These are phyloP conservation scores for Penaeus japonicus DNA, from an alignment of 1,140 invertebrate species.

Conservation along the genomic window DNA sequence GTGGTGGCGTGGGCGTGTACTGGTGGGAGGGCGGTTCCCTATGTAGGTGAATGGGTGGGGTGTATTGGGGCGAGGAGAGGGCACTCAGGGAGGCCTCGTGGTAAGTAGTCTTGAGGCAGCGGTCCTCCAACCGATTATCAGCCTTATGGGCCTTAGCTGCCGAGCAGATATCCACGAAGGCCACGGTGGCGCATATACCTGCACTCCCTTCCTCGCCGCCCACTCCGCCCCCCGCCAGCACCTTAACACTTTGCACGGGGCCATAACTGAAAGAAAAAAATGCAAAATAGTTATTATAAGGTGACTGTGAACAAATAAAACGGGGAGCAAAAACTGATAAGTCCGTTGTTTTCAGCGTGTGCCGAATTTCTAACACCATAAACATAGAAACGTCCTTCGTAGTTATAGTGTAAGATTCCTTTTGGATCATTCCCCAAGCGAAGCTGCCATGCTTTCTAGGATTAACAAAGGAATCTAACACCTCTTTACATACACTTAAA, in stretches of 20 bases:
- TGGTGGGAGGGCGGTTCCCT: slow-evolving; percentile 36
- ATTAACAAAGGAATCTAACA: no score
- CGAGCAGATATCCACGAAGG: slow-evolving; percentile 96
- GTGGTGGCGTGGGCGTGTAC: slow-evolving; percentile 32
- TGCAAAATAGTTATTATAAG: not conserved
- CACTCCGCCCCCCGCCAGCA: slow-evolving; percentile 62
- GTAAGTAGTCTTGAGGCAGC: slow-evolving; percentile 88
- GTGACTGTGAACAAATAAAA: not conserved
- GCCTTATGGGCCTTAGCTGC: slow-evolving; percentile 90
- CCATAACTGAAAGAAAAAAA: slow-evolving; percentile 69
- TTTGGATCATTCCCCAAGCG: no score
- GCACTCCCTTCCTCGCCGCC: slow-evolving; percentile 64
- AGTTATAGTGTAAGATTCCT: no score
- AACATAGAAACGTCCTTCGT: no score
- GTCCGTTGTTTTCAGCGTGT: no score
- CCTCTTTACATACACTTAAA: no score
- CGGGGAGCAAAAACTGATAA: no score
- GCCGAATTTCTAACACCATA: no score
- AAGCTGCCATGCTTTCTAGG: no score
- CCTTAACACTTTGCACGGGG: slow-evolving; percentile 69
- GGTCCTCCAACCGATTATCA: slow-evolving; percentile 85
- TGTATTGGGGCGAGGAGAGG: slow-evolving; percentile 52
- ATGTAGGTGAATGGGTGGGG: slow-evolving; percentile 45
- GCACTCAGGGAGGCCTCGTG: slow-evolving; percentile 81
- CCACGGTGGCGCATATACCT: slow-evolving; percentile 78